Evolutionary conservation across 1,140 invertebrate genomes (phyloP).

Genomic region (Proctacanthus coquilletti): DNA sequence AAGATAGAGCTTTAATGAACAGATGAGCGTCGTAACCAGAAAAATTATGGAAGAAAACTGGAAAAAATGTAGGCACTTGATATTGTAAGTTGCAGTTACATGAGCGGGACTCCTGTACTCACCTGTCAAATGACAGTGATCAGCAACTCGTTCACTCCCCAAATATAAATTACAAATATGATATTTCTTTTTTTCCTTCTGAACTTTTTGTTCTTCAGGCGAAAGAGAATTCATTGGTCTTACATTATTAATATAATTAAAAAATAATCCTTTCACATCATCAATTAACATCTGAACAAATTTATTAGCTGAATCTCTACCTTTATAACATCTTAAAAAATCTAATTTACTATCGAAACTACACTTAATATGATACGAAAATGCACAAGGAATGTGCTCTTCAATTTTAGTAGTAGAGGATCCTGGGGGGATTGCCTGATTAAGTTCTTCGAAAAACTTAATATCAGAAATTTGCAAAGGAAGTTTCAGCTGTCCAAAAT

Average conservation of each 20-base stretch:
- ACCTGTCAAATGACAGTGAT: conserved; percentile 22
- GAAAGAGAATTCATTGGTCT: too few relatives aligned
- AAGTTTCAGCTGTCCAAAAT: conserved; percentile 4
- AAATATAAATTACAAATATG: conserved; percentile 16
- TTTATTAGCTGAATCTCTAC: too few relatives aligned
- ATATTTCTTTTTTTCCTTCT: conserved; percentile 8
- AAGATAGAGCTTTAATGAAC: conserved; percentile 14
- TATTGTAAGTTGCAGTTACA: conserved; percentile 20
- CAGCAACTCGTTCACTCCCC: conserved; percentile 10
- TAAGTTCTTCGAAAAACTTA: conserved; percentile 7
- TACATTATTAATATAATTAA: too few relatives aligned
- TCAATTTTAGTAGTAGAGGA: too few relatives aligned
- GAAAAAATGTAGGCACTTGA: conserved; percentile 14
- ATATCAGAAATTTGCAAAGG: conserved; percentile 7
- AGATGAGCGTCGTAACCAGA: conserved; percentile 17
- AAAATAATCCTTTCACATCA: too few relatives aligned
- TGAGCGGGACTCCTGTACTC: conserved; percentile 18
- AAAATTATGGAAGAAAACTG: conserved; percentile 21
- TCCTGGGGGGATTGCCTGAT: too few relatives aligned
- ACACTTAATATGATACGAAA: too few relatives aligned
- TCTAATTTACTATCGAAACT: too few relatives aligned
- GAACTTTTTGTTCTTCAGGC: too few relatives aligned
- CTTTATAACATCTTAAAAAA: too few relatives aligned
- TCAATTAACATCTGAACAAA: too few relatives aligned
- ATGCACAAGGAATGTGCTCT: too few relatives aligned